A percentile compares a stretch with the other conserved stretches of the same genome.
Evolutionary conservation across 30 jellyfish, hydroid and myxozoan species (phyloP).

Genomic region (Cassiopea xamachana): DNA sequence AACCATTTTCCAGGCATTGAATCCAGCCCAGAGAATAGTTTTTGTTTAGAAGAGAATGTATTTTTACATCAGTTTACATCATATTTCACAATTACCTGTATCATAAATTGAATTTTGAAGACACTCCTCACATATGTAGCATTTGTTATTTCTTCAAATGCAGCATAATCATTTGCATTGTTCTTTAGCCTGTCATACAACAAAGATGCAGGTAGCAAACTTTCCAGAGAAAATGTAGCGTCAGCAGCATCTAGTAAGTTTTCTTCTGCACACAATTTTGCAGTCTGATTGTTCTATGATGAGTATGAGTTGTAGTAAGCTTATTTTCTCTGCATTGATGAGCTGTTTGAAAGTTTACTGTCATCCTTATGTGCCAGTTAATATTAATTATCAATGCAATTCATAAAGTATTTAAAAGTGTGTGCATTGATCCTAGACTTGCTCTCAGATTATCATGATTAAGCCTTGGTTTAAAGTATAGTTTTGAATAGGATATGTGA

Average conservation of each 20-base stretch:
- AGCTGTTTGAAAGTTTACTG: background rate
- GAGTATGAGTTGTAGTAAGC: background rate
- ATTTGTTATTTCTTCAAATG: background rate
- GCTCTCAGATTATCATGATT: background rate
- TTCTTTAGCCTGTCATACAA: background rate
- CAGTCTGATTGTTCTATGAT: background rate
- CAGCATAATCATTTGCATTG: background rate
- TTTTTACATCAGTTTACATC: no score
- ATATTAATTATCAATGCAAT: background rate
- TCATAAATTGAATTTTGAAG: no score
- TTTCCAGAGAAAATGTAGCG: background rate
- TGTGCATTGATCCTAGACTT: background rate
- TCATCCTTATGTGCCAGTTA: background rate
- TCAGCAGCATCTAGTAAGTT: conserved; percentile 31
- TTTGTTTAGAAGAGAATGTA: no score
- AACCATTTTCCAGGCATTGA: no score
- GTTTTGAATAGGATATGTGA: background rate
- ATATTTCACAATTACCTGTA: no score
- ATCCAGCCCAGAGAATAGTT: no score
- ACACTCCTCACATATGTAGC: no score
- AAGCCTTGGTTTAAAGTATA: background rate
- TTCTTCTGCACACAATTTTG: background rate
- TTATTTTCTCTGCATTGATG: no score
- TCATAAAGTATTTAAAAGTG: background rate
- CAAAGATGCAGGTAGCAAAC: conserved; percentile 8